These are phyloP conservation scores for Bombyx mandarina DNA, from an alignment of 1,140 invertebrate genomes.

Conservation along the genomic window DNA sequence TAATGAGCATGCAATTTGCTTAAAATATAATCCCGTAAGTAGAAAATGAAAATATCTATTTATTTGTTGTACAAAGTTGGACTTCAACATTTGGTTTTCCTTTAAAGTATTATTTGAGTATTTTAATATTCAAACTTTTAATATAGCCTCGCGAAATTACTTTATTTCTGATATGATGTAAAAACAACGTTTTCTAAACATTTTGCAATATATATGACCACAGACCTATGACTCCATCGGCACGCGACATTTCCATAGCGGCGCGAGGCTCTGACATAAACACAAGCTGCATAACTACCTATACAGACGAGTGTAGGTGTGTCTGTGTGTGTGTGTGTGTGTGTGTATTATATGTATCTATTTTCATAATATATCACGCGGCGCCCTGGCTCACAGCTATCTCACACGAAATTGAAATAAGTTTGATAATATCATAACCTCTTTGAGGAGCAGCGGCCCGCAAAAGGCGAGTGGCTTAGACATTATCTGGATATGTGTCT, in stretches of 20 bases:
- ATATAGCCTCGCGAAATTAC: too few species aligned
- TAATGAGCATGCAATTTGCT: too few species aligned
- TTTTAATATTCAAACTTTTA: too few species aligned
- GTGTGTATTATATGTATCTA: too few species aligned
- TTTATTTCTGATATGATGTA: slow-evolving; percentile 24
- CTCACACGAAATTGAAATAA: slow-evolving; percentile 38
- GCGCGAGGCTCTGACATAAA: slow-evolving; percentile 8
- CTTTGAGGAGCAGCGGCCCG: slow-evolving; percentile 19
- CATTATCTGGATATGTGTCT: slow-evolving; percentile 32
- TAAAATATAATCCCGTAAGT: too few species aligned
- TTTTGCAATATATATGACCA: slow-evolving; percentile 55
- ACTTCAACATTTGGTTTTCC: too few species aligned
- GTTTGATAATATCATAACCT: slow-evolving; percentile 28
- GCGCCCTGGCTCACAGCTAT: slow-evolving; percentile 22
- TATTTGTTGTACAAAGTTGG: too few species aligned
- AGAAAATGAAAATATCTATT: too few species aligned
- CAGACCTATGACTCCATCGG: slow-evolving; percentile 47
- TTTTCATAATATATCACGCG: slow-evolving; percentile 1
- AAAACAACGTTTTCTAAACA: slow-evolving; percentile 51
- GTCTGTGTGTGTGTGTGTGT: too few species aligned
- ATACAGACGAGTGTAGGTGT: too few species aligned
- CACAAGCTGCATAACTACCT: too few species aligned
- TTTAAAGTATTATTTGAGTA: too few species aligned
- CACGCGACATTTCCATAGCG: slow-evolving; percentile 60
- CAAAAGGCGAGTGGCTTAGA: slow-evolving; percentile 30